phyloP scores from a whole-genome alignment of 2,797 vertebrate genomes.

The Sandelia bainsii region DNA sequence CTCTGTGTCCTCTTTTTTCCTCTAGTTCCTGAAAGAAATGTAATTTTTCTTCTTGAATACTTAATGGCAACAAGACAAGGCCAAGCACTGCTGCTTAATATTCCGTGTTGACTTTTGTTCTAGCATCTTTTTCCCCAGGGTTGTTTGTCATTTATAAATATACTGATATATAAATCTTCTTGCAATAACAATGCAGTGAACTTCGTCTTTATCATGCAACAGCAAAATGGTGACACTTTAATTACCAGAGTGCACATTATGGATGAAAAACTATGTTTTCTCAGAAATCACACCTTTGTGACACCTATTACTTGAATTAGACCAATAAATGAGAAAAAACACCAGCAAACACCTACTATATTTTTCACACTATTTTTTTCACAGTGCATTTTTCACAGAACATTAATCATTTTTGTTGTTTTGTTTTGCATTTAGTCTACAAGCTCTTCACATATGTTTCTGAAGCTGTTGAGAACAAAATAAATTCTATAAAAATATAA shows the following conservation, averaged over 20 bases:
- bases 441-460: too few species aligned
- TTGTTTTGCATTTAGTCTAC: neutral
- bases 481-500: too few species aligned
- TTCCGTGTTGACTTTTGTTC: conserved; percentile 25
- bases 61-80: conserved; percentile 17
- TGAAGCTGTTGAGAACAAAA: neutral
- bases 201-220: neutral
- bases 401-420: neutral
- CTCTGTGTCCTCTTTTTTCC: neutral
- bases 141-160: conserved; percentile 20
- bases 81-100: conserved; percentile 10
- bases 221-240: neutral
- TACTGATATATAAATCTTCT: conserved; percentile 9
- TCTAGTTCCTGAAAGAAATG: conserved; percentile 19
- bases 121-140: neutral
- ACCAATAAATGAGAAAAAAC: neutral
- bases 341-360: neutral
- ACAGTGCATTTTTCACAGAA: neutral
- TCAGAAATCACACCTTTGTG: conserved; percentile 4
- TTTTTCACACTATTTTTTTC: conserved; percentile 2
- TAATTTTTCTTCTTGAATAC: conserved; percentile 31
- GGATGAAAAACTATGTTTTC: conserved; percentile 15
- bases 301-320: conserved; percentile 9
- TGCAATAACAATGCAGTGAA: neutral
- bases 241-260: neutral